These are phyloP conservation scores for Carollia perspicillata DNA, from an alignment of 2,113 vertebrate genomes.

Conservation along the genomic window DNA sequence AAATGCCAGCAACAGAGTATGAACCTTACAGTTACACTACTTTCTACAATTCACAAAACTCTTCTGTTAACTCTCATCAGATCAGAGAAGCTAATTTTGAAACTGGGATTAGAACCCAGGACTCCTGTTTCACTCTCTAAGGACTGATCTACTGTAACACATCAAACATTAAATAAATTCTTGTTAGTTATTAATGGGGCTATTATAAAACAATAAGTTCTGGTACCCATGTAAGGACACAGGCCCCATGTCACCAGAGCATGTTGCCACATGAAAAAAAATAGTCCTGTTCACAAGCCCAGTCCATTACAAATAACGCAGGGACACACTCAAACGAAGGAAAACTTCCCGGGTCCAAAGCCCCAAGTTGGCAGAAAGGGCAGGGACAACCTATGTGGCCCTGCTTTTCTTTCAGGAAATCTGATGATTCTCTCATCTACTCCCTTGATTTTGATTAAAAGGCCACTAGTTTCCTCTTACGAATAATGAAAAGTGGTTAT, in stretches of 20 bases:
- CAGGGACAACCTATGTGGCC: neutral
- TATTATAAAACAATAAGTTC: neutral
- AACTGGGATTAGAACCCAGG: neutral
- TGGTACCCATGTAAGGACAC: neutral
- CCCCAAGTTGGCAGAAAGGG: conserved; percentile 18
- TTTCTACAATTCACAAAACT: neutral
- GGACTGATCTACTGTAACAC: neutral
- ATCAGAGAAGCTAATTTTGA: neutral
- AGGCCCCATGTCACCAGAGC: neutral
- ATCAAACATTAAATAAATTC: neutral
- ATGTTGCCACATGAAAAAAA: neutral
- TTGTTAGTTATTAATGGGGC: neutral
- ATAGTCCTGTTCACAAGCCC: neutral
- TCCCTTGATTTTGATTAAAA: neutral
- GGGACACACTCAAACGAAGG: conserved; percentile 1
- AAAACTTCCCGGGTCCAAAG: conserved; percentile 15
- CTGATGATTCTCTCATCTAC: neutral
- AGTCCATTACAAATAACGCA: neutral
- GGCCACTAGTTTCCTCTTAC: neutral
- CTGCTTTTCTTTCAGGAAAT: neutral
- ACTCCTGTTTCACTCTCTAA: neutral
- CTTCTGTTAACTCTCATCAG: neutral
- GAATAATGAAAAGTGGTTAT: neutral
- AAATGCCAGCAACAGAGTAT: neutral
- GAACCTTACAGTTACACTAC: neutral